These are phyloP conservation scores for Lasiurus borealis DNA, from an alignment of 2,113 vertebrate genomes.

Conservation along the genomic window DNA sequence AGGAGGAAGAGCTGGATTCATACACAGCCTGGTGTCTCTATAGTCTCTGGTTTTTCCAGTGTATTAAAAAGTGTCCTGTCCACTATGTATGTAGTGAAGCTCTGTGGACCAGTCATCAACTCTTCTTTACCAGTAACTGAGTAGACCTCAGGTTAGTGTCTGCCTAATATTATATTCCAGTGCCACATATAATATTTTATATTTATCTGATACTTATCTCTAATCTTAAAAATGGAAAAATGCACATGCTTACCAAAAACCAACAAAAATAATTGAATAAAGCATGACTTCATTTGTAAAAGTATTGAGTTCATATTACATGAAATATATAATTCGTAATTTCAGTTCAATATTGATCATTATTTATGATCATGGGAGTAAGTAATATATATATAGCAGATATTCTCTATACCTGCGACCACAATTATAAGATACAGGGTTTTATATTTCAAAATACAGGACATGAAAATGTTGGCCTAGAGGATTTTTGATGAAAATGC, in stretches of 20 bases:
- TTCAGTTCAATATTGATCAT: not conserved
- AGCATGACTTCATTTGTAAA: not conserved
- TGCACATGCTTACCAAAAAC: not conserved
- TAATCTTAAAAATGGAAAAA: not conserved
- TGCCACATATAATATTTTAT: not conserved
- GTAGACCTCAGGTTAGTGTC: not conserved
- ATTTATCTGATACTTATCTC: not conserved
- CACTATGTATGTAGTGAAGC: not conserved
- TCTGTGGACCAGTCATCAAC: not conserved
- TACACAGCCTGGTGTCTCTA: not conserved
- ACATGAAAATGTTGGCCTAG: not conserved
- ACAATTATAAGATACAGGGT: not conserved
- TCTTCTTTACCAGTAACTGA: not conserved
- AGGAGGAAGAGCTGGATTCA: not conserved
- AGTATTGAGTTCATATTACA: not conserved
- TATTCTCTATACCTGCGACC: not conserved
- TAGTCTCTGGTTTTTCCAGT: not conserved
- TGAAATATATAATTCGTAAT: not conserved
- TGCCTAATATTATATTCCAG: not conserved
- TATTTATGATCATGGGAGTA: not conserved
- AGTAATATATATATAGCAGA: not conserved
- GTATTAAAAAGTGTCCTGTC: accelerated
- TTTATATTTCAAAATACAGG: not conserved
- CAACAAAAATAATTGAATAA: not conserved
- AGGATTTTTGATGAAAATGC: not conserved